Evolutionary conservation across 2,113 vertebrate genomes (phyloP), one percentile per base, ranked within the genome.

Genomic region (Morone saxatilis): DNA sequence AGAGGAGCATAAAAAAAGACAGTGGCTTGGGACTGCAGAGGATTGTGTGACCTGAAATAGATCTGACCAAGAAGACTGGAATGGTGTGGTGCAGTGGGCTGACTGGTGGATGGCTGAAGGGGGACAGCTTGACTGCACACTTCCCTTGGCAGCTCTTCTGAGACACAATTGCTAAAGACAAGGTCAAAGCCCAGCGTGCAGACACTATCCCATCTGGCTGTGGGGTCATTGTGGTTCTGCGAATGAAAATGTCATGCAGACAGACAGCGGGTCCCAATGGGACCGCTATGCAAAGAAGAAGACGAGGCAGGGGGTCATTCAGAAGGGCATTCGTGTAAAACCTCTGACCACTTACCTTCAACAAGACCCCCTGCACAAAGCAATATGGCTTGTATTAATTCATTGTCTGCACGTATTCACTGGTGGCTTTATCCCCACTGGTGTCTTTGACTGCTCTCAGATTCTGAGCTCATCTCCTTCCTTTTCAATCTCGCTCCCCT

Each of bases 201-300:
- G 73, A 61, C 73, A 79, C 66, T 17, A 10, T 83, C 79, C 92
- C 89, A 91, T 92, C 88, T 92, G 91, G 72, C 77, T 79, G 69
- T 1, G 76, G 74, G 80, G 79, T 90, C 78, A 88, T 22, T 71
- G 75, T 76, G 36, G 83, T 77, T 78, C 71, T 74, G 66, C 65
- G 43, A 84, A 94, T 92, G 89, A 88, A 94, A 93, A 94, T 92
- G 91, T 95, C 92, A 94, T 76, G 25, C 17, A 81, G 84, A 86
- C n/a, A 22, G 86, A 91, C 80, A 85, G 81, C 85, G 47, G 77
- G 78, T 89, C 90, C 88, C 93, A 62, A 62, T 20, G 83, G 92
- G 66, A 78, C 80, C 62, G 51, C 80, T 22, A 45, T 38, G 61
- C 17, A 80, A 79, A 61, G 74, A 84, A 61, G 78, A 31, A 73